Evolutionary conservation across 1,140 invertebrate genomes (phyloP).

Genomic region (Drosophila virilis): DNA sequence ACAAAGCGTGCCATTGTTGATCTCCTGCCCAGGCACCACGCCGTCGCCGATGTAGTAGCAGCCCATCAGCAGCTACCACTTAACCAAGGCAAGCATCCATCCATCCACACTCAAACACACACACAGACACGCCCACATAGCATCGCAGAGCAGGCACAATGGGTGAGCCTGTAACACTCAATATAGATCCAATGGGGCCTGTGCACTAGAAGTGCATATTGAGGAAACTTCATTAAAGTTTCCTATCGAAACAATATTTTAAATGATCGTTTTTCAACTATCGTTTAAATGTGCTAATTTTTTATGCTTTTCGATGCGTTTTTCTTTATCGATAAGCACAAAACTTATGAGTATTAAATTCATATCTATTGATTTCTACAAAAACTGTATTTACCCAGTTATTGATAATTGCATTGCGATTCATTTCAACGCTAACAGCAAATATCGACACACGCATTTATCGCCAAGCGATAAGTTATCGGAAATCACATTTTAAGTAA

Average conservation of each 20-base stretch:
- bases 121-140: neutral
- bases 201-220: neutral
- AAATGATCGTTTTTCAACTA: neutral
- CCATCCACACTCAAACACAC: conserved; percentile 1
- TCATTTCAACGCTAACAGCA: too few species aligned
- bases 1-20: conserved; percentile 55
- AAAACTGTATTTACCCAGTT: neutral
- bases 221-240: neutral
- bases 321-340: too few species aligned
- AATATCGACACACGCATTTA: too few species aligned
- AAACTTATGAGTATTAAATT: too few species aligned
- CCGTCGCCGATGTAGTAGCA: conserved; percentile 13
- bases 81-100: conserved; percentile 35
- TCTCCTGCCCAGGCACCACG: conserved; percentile 26
- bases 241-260: neutral
- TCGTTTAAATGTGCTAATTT: too few species aligned
- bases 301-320: too few species aligned
- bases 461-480: neutral
- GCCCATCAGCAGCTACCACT: conserved; percentile 34
- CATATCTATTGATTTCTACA: too few species aligned
- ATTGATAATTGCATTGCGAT: neutral
- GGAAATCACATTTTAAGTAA: too few species aligned
- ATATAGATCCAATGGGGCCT: neutral
- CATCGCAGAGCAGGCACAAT: conserved; percentile 11
- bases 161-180: conserved; percentile 5